Conservation (phyloP, 2,113 vertebrate species). For the Apodemus sylvaticus region DNA sequence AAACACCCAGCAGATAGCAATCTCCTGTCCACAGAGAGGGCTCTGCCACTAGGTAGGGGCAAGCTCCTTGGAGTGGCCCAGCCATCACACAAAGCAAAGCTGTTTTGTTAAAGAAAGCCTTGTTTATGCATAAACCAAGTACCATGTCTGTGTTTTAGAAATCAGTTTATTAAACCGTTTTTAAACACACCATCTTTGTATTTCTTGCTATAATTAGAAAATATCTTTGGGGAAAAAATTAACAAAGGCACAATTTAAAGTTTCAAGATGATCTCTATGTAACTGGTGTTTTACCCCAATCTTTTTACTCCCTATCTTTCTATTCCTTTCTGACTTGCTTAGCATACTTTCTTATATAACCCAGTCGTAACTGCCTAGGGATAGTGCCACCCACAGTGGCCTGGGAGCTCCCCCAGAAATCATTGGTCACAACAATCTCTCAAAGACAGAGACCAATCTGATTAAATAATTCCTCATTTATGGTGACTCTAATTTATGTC, state of each 20-base stretch:
- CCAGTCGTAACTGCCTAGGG: background rate
- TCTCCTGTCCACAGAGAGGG: slow-evolving; percentile 65
- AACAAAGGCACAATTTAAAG: background rate
- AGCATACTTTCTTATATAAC: background rate
- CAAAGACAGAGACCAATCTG: background rate
- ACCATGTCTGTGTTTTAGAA: slow-evolving; percentile 32
- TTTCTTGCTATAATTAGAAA: slow-evolving; percentile 52
- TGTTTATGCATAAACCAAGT: slow-evolving; percentile 42
- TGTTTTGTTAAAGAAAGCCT: slow-evolving; percentile 48
- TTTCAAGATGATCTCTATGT: background rate
- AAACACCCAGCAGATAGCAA: slow-evolving; percentile 76
- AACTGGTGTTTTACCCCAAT: background rate
- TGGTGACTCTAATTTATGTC: background rate
- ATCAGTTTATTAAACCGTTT: slow-evolving; percentile 49
- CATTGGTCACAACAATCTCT: background rate
- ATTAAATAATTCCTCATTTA: background rate
- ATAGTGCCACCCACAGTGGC: background rate
- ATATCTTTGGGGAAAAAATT: background rate
- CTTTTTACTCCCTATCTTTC: background rate
- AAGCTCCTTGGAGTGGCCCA: background rate
- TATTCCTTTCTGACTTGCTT: background rate
- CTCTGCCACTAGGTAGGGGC: slow-evolving; percentile 33
- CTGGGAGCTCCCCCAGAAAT: background rate
- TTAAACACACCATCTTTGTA: background rate
- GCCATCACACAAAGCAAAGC: slow-evolving; percentile 41